Percentiles rank a stretch among this genome's conserved stretches.
Evolutionary conservation across 23 tunicate species (phyloP).

Genomic region (Oikopleura albicans): DNA sequence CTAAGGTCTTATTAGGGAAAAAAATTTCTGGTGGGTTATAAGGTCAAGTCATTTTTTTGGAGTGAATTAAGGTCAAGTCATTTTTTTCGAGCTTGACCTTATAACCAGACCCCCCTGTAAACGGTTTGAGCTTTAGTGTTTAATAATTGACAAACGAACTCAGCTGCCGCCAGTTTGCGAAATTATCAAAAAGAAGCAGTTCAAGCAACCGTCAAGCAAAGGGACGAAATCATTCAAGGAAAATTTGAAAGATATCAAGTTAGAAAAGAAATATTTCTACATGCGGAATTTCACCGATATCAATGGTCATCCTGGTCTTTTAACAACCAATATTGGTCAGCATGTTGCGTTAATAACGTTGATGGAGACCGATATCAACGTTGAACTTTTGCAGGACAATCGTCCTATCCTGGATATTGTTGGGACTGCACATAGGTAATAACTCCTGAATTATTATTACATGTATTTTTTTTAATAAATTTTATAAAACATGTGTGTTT

Average conservation of each 20-base stretch:
- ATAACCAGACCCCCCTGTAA: no score
- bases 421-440: not conserved
- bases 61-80: no score
- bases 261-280: not conserved
- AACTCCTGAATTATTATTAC: no score
- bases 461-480: no score
- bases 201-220: not conserved
- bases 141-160: no score
- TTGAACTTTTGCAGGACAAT: not conserved
- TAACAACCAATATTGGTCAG: not conserved
- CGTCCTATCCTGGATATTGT: not conserved
- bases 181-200: not conserved
- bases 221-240: not conserved
- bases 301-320: not conserved
- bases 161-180: not conserved
- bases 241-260: not conserved
- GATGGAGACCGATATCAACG: not conserved
- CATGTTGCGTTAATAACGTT: not conserved
- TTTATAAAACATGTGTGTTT: no score
- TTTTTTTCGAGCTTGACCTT: no score
- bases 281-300: not conserved
- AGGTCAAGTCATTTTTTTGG: no score
- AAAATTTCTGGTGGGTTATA: no score
- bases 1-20: no score
- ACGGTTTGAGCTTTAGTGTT: no score